Conservation (phyloP, 2,797 vertebrate genomes). For the Pangasius mekongensis region DNA sequence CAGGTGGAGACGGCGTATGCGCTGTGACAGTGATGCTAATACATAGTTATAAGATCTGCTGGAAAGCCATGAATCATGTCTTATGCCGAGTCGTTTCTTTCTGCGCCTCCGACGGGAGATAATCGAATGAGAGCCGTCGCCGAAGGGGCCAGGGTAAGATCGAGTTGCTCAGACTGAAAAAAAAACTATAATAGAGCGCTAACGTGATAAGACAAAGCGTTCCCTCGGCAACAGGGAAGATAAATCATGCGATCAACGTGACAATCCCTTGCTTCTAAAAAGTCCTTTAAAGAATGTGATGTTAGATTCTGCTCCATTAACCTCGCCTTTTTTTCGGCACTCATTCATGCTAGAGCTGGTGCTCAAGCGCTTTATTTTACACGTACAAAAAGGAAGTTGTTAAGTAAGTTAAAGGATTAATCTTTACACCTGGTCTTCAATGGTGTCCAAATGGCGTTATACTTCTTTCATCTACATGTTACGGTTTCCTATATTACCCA, state of each 20-base stretch:
- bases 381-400: neutral
- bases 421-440: neutral
- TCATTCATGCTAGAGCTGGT: neutral
- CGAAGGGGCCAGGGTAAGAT: constrained; percentile 19
- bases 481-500: neutral
- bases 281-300: constrained; percentile 28
- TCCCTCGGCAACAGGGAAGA: constrained; percentile 39
- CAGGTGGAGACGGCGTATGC: constrained; percentile 10
- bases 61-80: constrained; percentile 35
- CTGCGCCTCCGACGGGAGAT: constrained; percentile 25
- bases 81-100: constrained; percentile 20
- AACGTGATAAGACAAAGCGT: constrained; percentile 47
- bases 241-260: constrained; percentile 38
- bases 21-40: constrained; percentile 35
- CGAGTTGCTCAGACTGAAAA: constrained; percentile 26
- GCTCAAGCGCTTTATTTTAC: neutral
- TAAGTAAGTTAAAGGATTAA: neutral
- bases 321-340: neutral
- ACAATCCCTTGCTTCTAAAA: neutral
- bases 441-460: neutral
- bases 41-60: constrained; percentile 24
- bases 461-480: too few species aligned
- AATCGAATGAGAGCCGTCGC: constrained; percentile 37
- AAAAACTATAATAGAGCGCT: constrained; percentile 36
- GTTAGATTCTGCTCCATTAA: constrained; percentile 13